Evolutionary conservation across 2,113 vertebrate species (phyloP), one percentile per base, ranked within the genome.

Genomic region (Saccopteryx bilineata): DNA sequence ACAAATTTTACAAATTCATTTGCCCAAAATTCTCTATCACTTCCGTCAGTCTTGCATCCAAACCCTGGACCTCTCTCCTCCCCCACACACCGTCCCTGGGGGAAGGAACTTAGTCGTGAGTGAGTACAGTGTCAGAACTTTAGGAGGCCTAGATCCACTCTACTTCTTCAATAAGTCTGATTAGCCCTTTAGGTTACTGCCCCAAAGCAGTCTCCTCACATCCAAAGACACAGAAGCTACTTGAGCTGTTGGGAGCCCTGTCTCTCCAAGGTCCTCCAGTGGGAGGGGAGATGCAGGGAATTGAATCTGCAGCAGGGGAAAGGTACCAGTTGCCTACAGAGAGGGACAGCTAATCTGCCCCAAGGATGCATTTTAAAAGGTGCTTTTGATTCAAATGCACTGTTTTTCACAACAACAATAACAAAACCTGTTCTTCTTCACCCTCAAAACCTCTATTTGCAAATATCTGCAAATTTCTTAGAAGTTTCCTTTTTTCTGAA

Each of bases 61-160:
- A 79, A 91, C 11, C 7, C 4, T 12, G 11, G 9, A 18, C 5
- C 6, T 56, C 15, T 9, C 19, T 1, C 21, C 2, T n/a, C 46
- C 72, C 13, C 10, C 8, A 33, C 21, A 7, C 21, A 9, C 1
- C 33, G 13, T 18, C 0, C 4, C 2, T 0, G 2, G 7, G 31
- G 12, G 2, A 84, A 80, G 23, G 13, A 6, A 75, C 74, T n/a
- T 54, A 66, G 28, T 33, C 18, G 31, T 14, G 28, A 13, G 1
- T 9, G 21, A 46, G 13, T 3, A 54, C 26, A 12, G 12, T 18
- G 2, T 78, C 31, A 2, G 69, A 39, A 86, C 2, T 9, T 71
- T 3, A 7, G 21, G 7, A n/a, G 48, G 13, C 50, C 28, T 23
- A 54, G 21, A 18, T 14, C 50, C 13, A 48, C n/a, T 60, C 39